Base-by-base conservation (phyloP, 2,113 vertebrate species). In the Cebidichthys violaceus region DNA sequence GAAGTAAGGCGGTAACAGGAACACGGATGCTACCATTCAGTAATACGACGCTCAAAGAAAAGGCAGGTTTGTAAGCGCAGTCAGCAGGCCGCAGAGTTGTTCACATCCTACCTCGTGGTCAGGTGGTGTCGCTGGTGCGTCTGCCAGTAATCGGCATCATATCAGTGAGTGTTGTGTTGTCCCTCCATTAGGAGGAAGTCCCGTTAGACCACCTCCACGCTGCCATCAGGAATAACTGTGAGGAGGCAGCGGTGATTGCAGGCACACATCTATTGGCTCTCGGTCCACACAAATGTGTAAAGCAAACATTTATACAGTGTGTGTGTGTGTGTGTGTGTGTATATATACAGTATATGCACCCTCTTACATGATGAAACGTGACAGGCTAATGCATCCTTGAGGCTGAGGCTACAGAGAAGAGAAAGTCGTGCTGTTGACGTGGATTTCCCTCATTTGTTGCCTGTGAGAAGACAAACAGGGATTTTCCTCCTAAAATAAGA, bases 171-270 rank as follows among this genome's bases (percentile, higher is more conserved):
- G 50, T 75, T 39, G 70, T 72, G 57, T 2, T 39, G 50, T 52
- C 64, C 1, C 41, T 86, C 83, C 82, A 80, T 86, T 87, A 87
- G 78, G 41, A 84, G 41, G 75, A 87, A 76, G 83, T 86, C 73
- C 70, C 81, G 78, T 77, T 71, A 69, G 80, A 33, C 71, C 50
- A 24, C 82, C 67, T 76, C 72, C 29, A 54, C 70, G 50, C 52
- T 59, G 41, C 60, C 70, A 64, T 55, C 31, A 24, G 74, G 77
- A 79, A 81, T 80, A 55, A 82, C 24, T 70, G 65, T 39, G 60
- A 72, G 82, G 59, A 61, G 70, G 66, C 75, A 20, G 41, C 9
- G 27, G 22, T 61, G 62, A 59, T 76, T 75, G 50, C 47, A 81
- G 72, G 54, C 70, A n/a, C 52, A 50, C 43, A 68, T 79, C 37